Base-by-base conservation (phyloP, 2,888 invertebrate genomes). In the Cataglyphis altisquamis region DNA sequence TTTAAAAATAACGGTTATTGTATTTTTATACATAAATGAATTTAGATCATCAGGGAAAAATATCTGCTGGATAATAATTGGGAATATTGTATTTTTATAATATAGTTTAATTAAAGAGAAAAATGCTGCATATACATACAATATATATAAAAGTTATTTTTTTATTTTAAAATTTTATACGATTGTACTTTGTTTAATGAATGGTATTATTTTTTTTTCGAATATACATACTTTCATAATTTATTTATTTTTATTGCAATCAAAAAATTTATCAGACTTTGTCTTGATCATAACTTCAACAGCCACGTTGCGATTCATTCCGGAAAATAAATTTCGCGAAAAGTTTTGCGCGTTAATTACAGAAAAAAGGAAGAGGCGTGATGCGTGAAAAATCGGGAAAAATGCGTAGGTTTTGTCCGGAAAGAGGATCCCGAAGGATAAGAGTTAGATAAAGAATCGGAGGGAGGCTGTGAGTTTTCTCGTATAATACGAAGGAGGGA, bases 391-490 rank as follows among this genome's bases (percentile, higher is more conserved):
- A 66, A 55, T 12, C 12, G 25, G 1, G 25, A 21, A 48, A 66
- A 39, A 66, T 66, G 9, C 39, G n/a, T 18, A 55, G 55, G 9
- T 39, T 39, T 32, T 12, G 52, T 25, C n/a, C 21, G 63, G 48
- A 29, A 64, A 12, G 29, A 29, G 29, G 25, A 25, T 45, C 15
- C 36, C 15, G 15, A 70, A 55, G 52, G 36, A 39, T 36, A 52
- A n/a, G n/a, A n/a, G 52, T 70, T 57, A 68, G 57, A 68, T 68
- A 68, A 77, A 68, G 29, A 36, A 41, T 77, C 25, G 39, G 5
- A 15, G 55, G 3, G 9, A 39, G 39, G 9, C 3, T n/a, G 52
- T n/a, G 52, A 39, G 64, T 66, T 75, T 74, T 77, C 57, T 41
- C 15, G 10, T 55, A 32, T 18, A 68, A 55, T 41, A 39, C 70